Evolutionary conservation across 2,888 invertebrate species (phyloP).

Genomic region (Idaea biselata): DNA sequence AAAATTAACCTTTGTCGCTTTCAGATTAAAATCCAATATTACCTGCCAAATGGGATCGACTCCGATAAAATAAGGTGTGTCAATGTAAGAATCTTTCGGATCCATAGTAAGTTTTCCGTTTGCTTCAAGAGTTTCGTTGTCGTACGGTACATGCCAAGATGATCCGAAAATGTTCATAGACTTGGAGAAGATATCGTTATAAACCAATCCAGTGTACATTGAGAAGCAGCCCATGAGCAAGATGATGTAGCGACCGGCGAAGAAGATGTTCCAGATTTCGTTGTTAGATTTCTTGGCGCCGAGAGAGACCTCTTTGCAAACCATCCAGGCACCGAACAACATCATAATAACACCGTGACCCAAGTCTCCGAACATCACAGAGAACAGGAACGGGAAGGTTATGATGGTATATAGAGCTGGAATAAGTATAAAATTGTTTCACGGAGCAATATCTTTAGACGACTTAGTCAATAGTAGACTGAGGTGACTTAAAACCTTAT

Average conservation of each 20-base stretch:
- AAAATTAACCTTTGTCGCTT: not conserved
- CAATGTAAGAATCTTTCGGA: slow-evolving; percentile 81
- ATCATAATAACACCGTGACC: slow-evolving; percentile 94
- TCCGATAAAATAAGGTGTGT: slow-evolving; percentile 92
- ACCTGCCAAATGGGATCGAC: slow-evolving; percentile 90
- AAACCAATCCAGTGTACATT: slow-evolving; percentile 98
- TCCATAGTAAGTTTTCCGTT: slow-evolving; percentile 81
- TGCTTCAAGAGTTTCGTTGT: slow-evolving; percentile 69
- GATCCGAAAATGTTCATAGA: slow-evolving; percentile 97
- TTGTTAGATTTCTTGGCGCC: slow-evolving; percentile 84
- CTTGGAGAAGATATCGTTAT: slow-evolving; percentile 98
- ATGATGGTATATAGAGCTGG: slow-evolving; percentile 92
- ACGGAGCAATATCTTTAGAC: too few species aligned
- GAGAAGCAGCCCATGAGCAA: slow-evolving; percentile 98
- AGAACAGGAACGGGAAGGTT: slow-evolving; percentile 97
- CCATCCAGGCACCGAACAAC: slow-evolving; percentile 90
- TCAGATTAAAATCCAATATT: slow-evolving; percentile 22
- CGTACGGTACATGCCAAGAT: slow-evolving; percentile 85
- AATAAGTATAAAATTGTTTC: slow-evolving; percentile 38
- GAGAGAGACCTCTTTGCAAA: slow-evolving; percentile 88
- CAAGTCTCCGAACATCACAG: slow-evolving; percentile 97
- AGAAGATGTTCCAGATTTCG: slow-evolving; percentile 99
- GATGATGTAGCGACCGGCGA: slow-evolving; percentile 98
- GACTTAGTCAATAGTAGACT: too few species aligned
- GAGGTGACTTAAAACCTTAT: too few species aligned